A percentile compares a stretch with the other conserved stretches of the same genome.
phyloP scores from a whole-genome alignment of 2,113 vertebrate genomes.

The Brachyhypopomus occidentalis region DNA sequence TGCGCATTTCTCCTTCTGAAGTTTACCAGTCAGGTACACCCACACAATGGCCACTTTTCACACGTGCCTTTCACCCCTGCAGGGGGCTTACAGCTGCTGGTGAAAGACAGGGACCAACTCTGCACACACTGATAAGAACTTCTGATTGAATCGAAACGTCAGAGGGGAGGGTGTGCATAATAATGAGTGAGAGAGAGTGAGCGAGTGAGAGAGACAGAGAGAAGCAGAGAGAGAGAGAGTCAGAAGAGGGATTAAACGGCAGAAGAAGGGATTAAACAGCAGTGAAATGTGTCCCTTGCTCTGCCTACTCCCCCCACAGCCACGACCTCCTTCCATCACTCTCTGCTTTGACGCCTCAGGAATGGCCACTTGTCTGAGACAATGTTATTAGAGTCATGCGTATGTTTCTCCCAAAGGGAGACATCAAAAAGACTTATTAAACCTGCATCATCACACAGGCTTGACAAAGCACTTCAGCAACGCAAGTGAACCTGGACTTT shows the following conservation, averaged over 20 bases:
- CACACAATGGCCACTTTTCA: neutral
- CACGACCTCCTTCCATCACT: neutral
- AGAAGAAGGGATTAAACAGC: slow-evolving; percentile 5
- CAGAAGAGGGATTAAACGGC: neutral
- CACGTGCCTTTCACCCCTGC: neutral
- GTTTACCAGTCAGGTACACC: neutral
- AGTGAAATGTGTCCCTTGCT: slow-evolving; percentile 11
- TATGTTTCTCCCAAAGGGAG: neutral
- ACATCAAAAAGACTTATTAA: slow-evolving; percentile 5
- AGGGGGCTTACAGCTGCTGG: neutral
- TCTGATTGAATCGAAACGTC: slow-evolving; percentile 13
- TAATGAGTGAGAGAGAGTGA: neutral
- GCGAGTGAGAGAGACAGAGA: neutral
- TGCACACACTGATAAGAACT: slow-evolving; percentile 22
- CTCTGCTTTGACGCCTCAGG: neutral
- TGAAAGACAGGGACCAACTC: neutral
- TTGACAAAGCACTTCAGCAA: neutral
- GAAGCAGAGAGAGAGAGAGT: neutral
- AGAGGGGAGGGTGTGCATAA: slow-evolving; percentile 26
- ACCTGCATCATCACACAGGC: neutral
- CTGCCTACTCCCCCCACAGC: neutral
- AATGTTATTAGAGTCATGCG: slow-evolving; percentile 1
- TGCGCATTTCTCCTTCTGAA: neutral
- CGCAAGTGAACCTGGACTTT: slow-evolving; percentile 9
- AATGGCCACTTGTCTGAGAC: slow-evolving; percentile 7